Evolutionary conservation across 2,113 vertebrate genomes (phyloP), one percentile per base, ranked within the genome.

Genomic region (Barnardius zonarius): DNA sequence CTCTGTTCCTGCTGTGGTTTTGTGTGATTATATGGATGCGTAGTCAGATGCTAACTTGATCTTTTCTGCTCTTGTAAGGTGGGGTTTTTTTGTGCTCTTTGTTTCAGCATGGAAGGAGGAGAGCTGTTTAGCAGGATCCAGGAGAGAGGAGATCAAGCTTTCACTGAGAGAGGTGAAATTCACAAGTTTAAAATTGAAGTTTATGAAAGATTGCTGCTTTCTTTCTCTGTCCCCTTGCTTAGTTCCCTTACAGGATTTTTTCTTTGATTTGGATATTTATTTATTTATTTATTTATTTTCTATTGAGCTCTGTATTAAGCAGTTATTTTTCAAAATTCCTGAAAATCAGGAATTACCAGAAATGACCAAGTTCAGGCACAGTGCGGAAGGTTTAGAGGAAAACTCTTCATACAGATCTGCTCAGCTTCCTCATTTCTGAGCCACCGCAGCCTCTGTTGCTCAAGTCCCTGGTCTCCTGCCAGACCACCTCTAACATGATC

Each of bases 41-140:
- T 46, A 79, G 52, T 72, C 39, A 69, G 74, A 49, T 91, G 86
- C 66, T 86, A 41, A 82, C 80, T 85, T 90, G 49, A 54, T 85
- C n/a, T 41, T 91, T 94, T 59, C 66, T 91, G 39, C 64, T 74
- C 27, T 39, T 35, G 13, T 59, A 48, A 83, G 5, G 27, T 90
- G 81, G 24, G 7, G 0, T 0, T 10, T 8, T 27, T 46, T 73
- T 96, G 69, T 95, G 59, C 85, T 93, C 87, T 97, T 82, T 97
- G 94, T 97, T 97, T 55, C 95, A 99, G 99, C 92, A 99, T 99
- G 99, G 98, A 99, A 93, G 99, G 99, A n/a, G 99, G 99, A 86
- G 99, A 99, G 96, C 98, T 99, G 88, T 99, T 99, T 90, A 99
- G 98, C 96, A 98, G 99, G 74, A 99, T 99, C 97, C 99, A 99